These are phyloP conservation scores for Pogona vitticeps DNA, from an alignment of 2,113 vertebrate genomes.

Conservation along the genomic window DNA sequence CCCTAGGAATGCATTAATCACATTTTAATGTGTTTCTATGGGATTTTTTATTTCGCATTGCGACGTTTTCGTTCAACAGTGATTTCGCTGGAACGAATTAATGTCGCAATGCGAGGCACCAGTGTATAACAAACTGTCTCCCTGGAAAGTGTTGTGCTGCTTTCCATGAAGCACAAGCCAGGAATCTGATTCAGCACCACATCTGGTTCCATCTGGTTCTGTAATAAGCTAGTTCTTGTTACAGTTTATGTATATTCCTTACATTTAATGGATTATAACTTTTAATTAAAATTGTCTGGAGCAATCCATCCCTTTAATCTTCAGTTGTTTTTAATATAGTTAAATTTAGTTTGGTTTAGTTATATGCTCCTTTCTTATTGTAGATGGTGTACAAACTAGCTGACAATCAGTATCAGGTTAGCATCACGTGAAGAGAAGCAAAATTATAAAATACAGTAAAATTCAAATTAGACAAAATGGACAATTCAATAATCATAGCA, in stretches of 20 bases:
- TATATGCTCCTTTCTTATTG: not conserved
- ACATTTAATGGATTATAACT: not conserved
- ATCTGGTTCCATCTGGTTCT: too few relatives aligned
- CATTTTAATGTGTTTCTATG: too few relatives aligned
- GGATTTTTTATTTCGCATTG: too few relatives aligned
- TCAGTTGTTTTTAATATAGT: not conserved
- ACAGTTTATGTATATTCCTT: not conserved
- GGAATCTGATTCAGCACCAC: not conserved
- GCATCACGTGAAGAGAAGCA: not conserved
- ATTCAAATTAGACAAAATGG: not conserved
- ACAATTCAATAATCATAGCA: not conserved
- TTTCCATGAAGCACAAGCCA: not conserved
- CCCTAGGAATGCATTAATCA: too few relatives aligned
- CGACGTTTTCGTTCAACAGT: too few relatives aligned
- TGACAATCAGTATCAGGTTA: not conserved
- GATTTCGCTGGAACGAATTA: too few relatives aligned
- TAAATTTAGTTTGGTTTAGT: too few relatives aligned
- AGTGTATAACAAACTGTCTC: not conserved
- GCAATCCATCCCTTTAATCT: not conserved
- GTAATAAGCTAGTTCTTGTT: not conserved
- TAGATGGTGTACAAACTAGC: not conserved
- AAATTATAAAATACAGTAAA: not conserved
- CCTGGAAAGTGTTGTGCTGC: not conserved
- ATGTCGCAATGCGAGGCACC: too few relatives aligned
- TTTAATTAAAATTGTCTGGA: not conserved